A percentile compares a stretch with the other conserved stretches of the same genome.
phyloP scores from a whole-genome alignment of 2,888 invertebrate species.

The Dryocosmus kuriphilus region DNA sequence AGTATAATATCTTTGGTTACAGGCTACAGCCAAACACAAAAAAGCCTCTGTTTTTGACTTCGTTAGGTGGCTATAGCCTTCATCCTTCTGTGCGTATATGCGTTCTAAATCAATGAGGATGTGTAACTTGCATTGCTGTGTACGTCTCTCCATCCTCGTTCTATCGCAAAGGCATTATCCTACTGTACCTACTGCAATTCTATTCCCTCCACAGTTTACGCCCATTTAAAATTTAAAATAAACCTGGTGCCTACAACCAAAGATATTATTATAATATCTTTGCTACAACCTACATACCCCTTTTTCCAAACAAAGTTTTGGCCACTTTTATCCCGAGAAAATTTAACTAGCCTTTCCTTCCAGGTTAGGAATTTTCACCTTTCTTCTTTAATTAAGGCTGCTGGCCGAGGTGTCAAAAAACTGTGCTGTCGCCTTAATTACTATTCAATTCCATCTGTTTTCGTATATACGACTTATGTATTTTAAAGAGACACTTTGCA shows the following conservation, averaged over 20 bases:
- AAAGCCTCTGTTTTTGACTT: conserved; percentile 10
- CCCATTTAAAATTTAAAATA: conserved; percentile 21
- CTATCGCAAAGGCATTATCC: background rate
- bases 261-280: no score
- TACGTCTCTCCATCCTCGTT: background rate
- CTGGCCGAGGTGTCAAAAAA: no score
- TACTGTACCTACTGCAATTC: conserved; percentile 6
- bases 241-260: no score
- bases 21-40: conserved; percentile 21
- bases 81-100: background rate
- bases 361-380: background rate
- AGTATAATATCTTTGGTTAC: no score
- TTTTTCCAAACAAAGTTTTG: background rate
- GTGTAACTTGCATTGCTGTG: background rate
- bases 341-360: background rate
- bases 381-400: background rate
- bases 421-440: no score
- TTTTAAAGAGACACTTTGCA: no score
- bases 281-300: background rate
- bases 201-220: background rate
- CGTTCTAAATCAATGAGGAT: no score
- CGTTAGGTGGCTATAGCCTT: conserved; percentile 14
- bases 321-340: background rate
- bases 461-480: no score
- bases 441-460: no score